Base-by-base conservation (phyloP, 2,888 invertebrate species). In the Cotesia congregata region DNA sequence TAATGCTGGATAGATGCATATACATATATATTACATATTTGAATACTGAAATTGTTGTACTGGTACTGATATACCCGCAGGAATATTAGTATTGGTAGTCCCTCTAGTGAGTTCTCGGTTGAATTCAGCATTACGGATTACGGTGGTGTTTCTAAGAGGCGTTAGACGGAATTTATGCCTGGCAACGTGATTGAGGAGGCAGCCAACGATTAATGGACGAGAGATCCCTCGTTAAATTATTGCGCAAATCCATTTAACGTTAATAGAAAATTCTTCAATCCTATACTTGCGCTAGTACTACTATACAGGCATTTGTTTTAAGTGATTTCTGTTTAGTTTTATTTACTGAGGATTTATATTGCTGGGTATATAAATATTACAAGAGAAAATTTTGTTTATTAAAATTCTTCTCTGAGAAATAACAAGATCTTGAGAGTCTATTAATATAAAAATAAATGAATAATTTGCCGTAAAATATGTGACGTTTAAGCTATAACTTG, bases 121-220 rank as follows among this genome's bases (percentile, higher is more conserved):
- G 50, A 50, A 50, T 50, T 50, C 12, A 50, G 12, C 50, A 50
- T 50, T 30, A 30, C 12, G 50, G 50, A 12, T 30, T 50, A 50
- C 9, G 12, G 7, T 50, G 50, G 50, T 50, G 30, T 73, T 67
- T 73, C 59, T 73, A 61, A 5, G 30, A 77, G 73, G 73, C 73
- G 77, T 73, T 70, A 59, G 70, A 69, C 69, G 73, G 77, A 77
- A 77, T 77, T 77, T 73, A 77, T 77, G 77, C 77, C 65, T 38
- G 70, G 65, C 62, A 72, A 74, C 77, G 77, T 77, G 77, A 77
- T 77, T 77, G 73, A 77, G 70, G 77, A 77, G 77, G 77, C 77
- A 77, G 77, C 70, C 7, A 77, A 77, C 77, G 77, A 77, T 77
- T 77, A 77, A 77, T 77, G 77, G 77, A 73, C 69, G 69, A 62